Evolutionary conservation across 2,888 invertebrate genomes (phyloP), one percentile per base, ranked within the genome.

Genomic region (Stegophylla sp.): DNA sequence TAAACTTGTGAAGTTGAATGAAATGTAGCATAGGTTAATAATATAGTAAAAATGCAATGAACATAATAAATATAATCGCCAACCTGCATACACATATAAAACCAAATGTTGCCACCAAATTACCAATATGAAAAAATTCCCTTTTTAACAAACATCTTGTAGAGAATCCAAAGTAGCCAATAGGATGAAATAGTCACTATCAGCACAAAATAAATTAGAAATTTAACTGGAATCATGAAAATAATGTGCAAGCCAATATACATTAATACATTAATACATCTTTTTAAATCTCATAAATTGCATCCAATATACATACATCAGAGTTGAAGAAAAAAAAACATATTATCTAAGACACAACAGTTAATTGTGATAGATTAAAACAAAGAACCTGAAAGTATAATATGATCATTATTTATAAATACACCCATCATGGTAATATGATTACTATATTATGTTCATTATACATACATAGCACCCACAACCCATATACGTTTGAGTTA

Each of bases 71-170:
- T 53, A 72, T 56, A 17, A 53, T 34, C 71, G 23, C 15, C 72
- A 56, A 72, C 23, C n/a, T 56, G 56, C 26, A 56, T 41, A 23
- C 34, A 43, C 53, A 41, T 20, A 69, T 63, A 34, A 34, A 53
- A 71, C n/a, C 26, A 59, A 59, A 43, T 59, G 59, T 59, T 59
- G 28, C 72, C 72, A n/a, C 72, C 26, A 12, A 23, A 72, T 72
- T 17, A 72, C 41, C 56, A 73, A 73, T 59, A 45, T n/a, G 5
- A 69, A 53, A 34, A 51, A 17, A 48, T 26, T 28, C 26, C 53
- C 56, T 10, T 71, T 20, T 71, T 34, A 15, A 23, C 56, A 59
- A 17, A 59, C 56, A 9, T 26, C 26, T 26, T 45, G n/a, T 15
- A 53, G 53, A 59, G 12, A 59, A 73, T 26, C 72, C 72, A 23